phyloP scores from a whole-genome alignment of 2,113 vertebrate species.

The Hyperoodon ampullatus region DNA sequence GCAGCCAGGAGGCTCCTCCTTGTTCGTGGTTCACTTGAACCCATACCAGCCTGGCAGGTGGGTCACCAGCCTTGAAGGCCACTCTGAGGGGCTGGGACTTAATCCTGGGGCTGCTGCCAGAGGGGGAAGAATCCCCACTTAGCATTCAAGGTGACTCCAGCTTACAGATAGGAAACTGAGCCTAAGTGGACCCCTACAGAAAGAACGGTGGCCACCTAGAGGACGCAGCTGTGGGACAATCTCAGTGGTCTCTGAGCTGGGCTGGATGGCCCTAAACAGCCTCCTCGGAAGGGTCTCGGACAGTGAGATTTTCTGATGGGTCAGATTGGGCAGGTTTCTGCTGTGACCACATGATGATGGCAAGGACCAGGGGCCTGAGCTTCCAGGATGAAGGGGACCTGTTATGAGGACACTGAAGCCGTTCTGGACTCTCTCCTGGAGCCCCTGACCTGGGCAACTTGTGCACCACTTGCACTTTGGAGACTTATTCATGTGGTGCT shows the following conservation, averaged over 20 bases:
- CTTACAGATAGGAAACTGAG: background rate
- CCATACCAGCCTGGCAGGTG: background rate
- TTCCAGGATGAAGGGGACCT: background rate
- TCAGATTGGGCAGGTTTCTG: background rate
- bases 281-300: rapidly evolving
- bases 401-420: background rate
- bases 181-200: rapidly evolving
- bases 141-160: background rate
- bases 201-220: rapidly evolving
- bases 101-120: background rate
- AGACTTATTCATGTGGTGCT: too few species aligned
- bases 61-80: background rate
- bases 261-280: background rate
- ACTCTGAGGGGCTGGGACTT: background rate
- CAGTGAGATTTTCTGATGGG: background rate
- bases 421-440: background rate
- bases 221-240: rapidly evolving
- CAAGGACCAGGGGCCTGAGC: background rate
- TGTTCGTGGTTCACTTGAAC: rapidly evolving
- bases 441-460: background rate
- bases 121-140: background rate
- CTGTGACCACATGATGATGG: rapidly evolving
- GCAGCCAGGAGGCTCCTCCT: background rate
- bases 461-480: rapidly evolving
- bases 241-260: rapidly evolving